phyloP scores from a whole-genome alignment of 2,888 invertebrate species.

The Keiferia lycopersicella region DNA sequence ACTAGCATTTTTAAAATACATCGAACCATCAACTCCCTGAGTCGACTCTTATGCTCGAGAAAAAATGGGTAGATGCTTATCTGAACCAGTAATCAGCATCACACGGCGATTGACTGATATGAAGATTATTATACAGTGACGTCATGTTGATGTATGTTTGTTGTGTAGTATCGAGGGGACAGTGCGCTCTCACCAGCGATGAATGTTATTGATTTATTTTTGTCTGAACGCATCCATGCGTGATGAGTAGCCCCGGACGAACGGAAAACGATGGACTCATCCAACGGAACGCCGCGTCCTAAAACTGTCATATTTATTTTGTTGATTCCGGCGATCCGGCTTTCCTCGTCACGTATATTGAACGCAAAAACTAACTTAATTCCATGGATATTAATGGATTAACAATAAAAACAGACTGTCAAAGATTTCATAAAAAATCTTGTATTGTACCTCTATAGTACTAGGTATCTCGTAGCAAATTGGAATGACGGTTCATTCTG shows the following conservation, averaged over 20 bases:
- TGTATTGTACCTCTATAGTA: neutral
- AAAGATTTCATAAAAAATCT: neutral
- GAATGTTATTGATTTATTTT: conserved; percentile 33
- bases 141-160: neutral
- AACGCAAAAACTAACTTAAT: neutral
- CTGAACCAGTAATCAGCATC: no score
- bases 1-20: no score
- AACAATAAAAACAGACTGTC: neutral
- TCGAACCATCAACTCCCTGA: no score
- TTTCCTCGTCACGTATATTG: conserved; percentile 9
- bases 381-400: neutral
- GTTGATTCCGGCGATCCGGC: conserved; percentile 5
- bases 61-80: no score
- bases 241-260: conserved; percentile 31
- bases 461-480: no score
- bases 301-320: conserved; percentile 34
- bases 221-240: conserved; percentile 37
- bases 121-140: neutral
- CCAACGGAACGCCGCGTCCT: conserved; percentile 31
- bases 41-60: no score
- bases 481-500: no score
- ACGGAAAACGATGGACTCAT: conserved; percentile 34
- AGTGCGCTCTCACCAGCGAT: conserved; percentile 22
- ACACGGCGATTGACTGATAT: no score
- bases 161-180: conserved; percentile 11